Percentiles rank a stretch among this genome's conserved stretches.
phyloP scores from a whole-genome alignment of 2,113 vertebrate species.

The Thamnaconus septentrionalis region DNA sequence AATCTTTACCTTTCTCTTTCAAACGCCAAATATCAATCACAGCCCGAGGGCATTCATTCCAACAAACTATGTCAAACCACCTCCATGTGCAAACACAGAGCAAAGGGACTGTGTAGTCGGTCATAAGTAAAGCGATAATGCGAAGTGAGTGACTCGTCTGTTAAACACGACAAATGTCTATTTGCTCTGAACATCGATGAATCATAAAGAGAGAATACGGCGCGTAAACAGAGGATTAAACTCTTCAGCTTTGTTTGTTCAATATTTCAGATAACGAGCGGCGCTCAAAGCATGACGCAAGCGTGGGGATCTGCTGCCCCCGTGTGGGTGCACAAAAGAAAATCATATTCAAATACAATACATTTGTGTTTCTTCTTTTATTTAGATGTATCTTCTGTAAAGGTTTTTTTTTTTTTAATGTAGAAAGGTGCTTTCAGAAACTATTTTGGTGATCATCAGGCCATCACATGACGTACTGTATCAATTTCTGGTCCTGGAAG shows the following conservation, averaged over 20 bases:
- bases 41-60: constrained; percentile 6
- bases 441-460: too few relatives aligned
- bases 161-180: constrained; percentile 7
- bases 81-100: constrained; percentile 23
- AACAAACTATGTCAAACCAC: background rate
- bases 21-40: background rate
- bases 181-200: constrained; percentile 17
- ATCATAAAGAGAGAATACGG: constrained; percentile 14
- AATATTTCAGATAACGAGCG: background rate
- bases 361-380: too few relatives aligned
- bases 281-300: too few relatives aligned
- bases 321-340: constrained; percentile 8
- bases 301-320: constrained; percentile 26
- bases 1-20: too few relatives aligned
- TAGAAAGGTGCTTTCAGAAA: too few relatives aligned
- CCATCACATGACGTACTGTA: too few relatives aligned
- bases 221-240: constrained; percentile 6
- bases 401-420: too few relatives aligned
- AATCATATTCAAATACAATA: background rate
- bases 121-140: constrained; percentile 2
- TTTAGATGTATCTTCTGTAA: too few relatives aligned
- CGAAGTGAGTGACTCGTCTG: background rate
- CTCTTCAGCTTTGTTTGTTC: background rate
- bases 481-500: too few relatives aligned
- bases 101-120: background rate